These are phyloP conservation scores for Chelon auratus DNA, from an alignment of 2,797 vertebrate genomes.

Conservation along the genomic window DNA sequence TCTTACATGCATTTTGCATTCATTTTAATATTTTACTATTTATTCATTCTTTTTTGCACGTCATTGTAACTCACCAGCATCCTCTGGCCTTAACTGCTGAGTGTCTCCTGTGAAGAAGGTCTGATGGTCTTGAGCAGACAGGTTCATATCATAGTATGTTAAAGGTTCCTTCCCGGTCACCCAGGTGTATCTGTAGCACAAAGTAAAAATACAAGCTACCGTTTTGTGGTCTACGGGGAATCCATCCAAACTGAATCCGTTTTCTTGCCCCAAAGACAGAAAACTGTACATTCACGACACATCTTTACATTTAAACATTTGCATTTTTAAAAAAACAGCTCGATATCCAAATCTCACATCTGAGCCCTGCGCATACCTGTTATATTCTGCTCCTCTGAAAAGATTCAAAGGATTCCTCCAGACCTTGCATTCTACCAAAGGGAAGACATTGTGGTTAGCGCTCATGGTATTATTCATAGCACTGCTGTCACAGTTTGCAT, in stretches of 20 bases:
- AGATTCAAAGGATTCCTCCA: slow-evolving; percentile 99
- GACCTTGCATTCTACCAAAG: slow-evolving; percentile 94
- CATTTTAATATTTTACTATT: background rate
- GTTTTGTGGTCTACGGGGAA: background rate
- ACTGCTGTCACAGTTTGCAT: background rate
- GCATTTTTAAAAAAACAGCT: background rate
- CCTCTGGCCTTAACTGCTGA: slow-evolving; percentile 92
- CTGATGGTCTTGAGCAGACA: slow-evolving; percentile 98
- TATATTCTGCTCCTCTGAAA: slow-evolving; percentile 98
- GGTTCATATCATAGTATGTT: slow-evolving; percentile 99
- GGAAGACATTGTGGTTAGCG: background rate
- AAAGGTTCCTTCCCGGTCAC: slow-evolving; percentile 98
- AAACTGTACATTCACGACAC: background rate
- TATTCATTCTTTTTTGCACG: background rate
- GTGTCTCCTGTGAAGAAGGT: slow-evolving; percentile 98
- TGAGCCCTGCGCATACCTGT: slow-evolving; percentile 86
- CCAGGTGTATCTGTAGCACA: slow-evolving; percentile 91
- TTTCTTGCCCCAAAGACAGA: background rate
- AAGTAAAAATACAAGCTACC: background rate
- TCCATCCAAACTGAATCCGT: background rate
- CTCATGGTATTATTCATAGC: background rate
- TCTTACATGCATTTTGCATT: background rate
- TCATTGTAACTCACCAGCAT: slow-evolving; percentile 87
- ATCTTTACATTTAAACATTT: background rate
- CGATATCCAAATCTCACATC: background rate